Base-by-base conservation (phyloP, 1,140 invertebrate genomes). In the Andricus grossulariae region DNA sequence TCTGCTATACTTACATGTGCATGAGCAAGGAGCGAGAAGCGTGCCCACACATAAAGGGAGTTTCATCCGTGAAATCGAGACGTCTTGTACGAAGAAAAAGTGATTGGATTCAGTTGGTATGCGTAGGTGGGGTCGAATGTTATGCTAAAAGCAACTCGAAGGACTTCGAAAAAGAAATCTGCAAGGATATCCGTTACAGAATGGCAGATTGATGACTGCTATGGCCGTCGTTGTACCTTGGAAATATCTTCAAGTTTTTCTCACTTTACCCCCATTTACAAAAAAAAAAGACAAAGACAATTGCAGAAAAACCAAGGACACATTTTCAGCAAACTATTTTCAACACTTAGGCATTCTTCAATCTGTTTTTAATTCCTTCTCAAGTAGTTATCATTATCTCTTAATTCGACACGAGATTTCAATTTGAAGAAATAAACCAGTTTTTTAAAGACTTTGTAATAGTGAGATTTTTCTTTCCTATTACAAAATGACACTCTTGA, bases 11-110 rank as follows among this genome's bases (percentile, higher is more conserved):
- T 66, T 66, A 45, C 15, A 66, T 55, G 25, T 16, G 18, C 7
- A 55, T 19, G 11, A 7, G 54, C 18, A 32, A 8, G 8, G 10
- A 66, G 60, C 25, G 60, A 66, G 60, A 25, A 66, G 25, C 60
- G 60, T 66, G 60, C 60, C 60, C 60, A 66, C 60, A 66, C 60
- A 66, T 66, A 70, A 70, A 74, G 60, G 72, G 73, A 71, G 71
- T 52, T 66, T 74, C 51, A 60, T 50, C 52, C 72, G 49, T 77
- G 77, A 74, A 78, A 78, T 78, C 72, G 73, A 74, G 57, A 70
- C 52, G 55, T 60, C 60, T 32, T 66, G 60, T 66, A 66, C 60
- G 15, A 66, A 66, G 60, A 66, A 66, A 66, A 66, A 66, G 60
- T 66, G 60, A 66, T 66, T 66, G 60, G 60, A 66, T 66, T 66